Evolutionary conservation across 1,140 invertebrate genomes (phyloP).

Genomic region (Aphaenogaster rudis): DNA sequence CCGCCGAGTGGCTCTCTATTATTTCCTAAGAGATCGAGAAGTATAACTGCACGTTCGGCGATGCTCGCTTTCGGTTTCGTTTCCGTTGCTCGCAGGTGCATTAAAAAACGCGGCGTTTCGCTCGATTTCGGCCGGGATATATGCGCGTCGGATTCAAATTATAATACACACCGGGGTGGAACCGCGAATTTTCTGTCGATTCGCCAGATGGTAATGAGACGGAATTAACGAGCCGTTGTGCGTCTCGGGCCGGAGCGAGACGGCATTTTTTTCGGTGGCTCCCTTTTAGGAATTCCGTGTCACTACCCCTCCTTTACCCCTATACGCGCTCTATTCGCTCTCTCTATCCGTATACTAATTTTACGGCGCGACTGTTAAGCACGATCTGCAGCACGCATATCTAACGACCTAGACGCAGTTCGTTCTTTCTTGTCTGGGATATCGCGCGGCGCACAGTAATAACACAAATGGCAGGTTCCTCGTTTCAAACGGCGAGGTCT

Average conservation of each 20-base stretch:
- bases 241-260: not conserved
- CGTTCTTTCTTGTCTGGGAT: constrained; percentile 56
- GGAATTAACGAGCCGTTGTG: constrained; percentile 71
- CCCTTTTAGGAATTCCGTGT: constrained; percentile 67
- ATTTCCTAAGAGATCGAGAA: constrained; percentile 72
- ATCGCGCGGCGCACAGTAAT: constrained; percentile 26
- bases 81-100: constrained; percentile 71
- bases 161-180: constrained; percentile 64
- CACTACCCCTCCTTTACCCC: constrained; percentile 63
- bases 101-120: constrained; percentile 60
- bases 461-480: constrained; percentile 42
- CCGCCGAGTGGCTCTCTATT: constrained; percentile 73
- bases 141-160: constrained; percentile 74
- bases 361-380: constrained; percentile 51
- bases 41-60: constrained; percentile 62
- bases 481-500: constrained; percentile 35
- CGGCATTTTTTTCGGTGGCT: constrained; percentile 32
- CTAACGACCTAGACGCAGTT: not conserved
- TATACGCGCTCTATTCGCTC: not conserved
- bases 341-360: constrained; percentile 47
- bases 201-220: constrained; percentile 72
- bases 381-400: constrained; percentile 60
- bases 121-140: constrained; percentile 13
- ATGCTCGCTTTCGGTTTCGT: constrained; percentile 67
- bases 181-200: constrained; percentile 76